phyloP scores from a whole-genome alignment of 2,113 vertebrate species.

The Platysternon megacephalum region DNA sequence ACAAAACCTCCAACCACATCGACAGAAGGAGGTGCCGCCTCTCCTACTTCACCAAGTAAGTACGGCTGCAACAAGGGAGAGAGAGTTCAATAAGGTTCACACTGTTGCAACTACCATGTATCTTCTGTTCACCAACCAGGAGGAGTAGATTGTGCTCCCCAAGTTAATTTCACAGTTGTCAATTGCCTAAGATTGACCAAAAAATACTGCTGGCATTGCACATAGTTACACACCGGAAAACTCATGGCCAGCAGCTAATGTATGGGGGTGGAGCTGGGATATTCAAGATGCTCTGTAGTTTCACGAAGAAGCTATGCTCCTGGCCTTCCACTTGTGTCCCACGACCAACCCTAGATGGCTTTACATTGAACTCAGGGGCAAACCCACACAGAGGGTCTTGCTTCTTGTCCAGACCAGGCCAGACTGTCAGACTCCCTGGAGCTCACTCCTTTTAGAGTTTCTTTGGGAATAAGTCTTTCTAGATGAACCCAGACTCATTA shows the following conservation, averaged over 20 bases:
- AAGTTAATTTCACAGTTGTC: neutral
- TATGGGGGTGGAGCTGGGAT: neutral
- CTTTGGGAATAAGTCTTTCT: slow-evolving; percentile 43
- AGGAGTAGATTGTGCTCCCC: neutral
- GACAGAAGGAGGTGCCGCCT: slow-evolving; percentile 93
- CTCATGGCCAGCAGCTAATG: neutral
- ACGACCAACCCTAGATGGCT: neutral
- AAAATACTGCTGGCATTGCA: neutral
- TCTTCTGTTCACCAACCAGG: neutral
- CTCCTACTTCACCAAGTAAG: slow-evolving; percentile 98
- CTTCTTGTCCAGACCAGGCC: neutral
- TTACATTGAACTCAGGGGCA: neutral
- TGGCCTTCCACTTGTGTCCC: neutral
- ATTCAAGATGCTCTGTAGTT: neutral
- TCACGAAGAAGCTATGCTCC: neutral
- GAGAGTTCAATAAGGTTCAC: neutral
- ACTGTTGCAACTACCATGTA: rapidly evolving
- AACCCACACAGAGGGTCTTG: neutral
- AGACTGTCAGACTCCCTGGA: slow-evolving; percentile 4
- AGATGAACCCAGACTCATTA: slow-evolving; percentile 16
- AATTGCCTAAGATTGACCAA: rapidly evolving
- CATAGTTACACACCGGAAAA: rapidly evolving
- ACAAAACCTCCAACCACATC: slow-evolving; percentile 97
- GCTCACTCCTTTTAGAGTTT: neutral
- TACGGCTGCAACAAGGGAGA: slow-evolving; percentile 64